phyloP scores from a whole-genome alignment of 2,888 invertebrate species.

The Ormyrus thymus region DNA sequence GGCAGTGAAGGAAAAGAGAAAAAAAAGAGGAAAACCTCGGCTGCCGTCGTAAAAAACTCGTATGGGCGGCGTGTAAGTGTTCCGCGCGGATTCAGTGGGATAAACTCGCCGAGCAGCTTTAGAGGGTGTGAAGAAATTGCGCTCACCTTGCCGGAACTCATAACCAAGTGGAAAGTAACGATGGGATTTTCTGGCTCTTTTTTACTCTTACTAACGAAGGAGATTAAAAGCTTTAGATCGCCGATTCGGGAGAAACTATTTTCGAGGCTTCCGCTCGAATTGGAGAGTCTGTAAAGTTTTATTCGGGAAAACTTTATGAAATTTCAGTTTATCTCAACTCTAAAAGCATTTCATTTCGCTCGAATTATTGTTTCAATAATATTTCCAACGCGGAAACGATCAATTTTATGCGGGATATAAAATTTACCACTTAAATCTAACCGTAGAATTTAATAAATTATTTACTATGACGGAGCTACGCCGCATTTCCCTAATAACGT shows the following conservation, averaged over 20 bases:
- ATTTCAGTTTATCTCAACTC: too few relatives aligned
- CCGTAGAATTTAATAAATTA: too few relatives aligned
- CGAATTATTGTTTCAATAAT: neutral
- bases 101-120: conserved; percentile 26
- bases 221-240: neutral
- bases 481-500: too few relatives aligned
- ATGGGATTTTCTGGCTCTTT: conserved; percentile 10
- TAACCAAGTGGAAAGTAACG: conserved; percentile 30
- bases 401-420: too few relatives aligned
- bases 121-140: conserved; percentile 26
- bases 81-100: conserved; percentile 1
- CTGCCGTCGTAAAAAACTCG: conserved; percentile 40
- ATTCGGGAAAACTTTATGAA: too few relatives aligned
- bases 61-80: neutral
- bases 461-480: neutral
- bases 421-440: too few relatives aligned
- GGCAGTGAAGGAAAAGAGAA: conserved; percentile 39
- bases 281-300: neutral
- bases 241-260: neutral
- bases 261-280: neutral
- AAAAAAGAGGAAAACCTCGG: conserved; percentile 8
- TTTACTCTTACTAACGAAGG: neutral
- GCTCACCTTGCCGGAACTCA: conserved; percentile 7
- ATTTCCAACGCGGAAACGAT: too few relatives aligned
- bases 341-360: too few relatives aligned